Percentiles rank a stretch among this genome's conserved stretches.
Conservation (phyloP, 2,888 invertebrate species). For the Dioctria rufipes region DNA sequence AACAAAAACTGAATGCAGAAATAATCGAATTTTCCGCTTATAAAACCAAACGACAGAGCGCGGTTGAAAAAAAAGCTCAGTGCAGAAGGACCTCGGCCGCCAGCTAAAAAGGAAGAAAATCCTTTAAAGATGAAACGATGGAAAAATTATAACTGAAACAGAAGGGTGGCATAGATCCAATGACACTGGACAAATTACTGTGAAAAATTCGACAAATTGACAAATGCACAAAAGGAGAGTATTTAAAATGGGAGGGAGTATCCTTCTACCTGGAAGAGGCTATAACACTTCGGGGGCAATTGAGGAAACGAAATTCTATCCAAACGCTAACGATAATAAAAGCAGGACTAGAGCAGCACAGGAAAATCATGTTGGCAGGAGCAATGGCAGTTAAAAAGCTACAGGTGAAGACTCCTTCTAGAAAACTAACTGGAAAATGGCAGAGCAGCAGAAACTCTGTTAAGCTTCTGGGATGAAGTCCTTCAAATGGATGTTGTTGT, state of each 20-base stretch:
- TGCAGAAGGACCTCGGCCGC: too few relatives aligned
- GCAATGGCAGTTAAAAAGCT: too few relatives aligned
- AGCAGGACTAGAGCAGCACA: too few relatives aligned
- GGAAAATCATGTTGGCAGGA: too few relatives aligned
- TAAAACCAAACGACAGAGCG: conserved; percentile 16
- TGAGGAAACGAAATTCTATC: too few relatives aligned
- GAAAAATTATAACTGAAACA: conserved; percentile 14
- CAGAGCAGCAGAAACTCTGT: not conserved
- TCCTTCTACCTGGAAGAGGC: too few relatives aligned
- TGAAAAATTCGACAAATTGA: conserved; percentile 46
- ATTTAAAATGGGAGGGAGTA: too few relatives aligned
- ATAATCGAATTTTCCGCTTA: conserved; percentile 57
- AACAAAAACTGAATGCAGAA: conserved; percentile 3
- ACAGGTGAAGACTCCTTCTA: too few relatives aligned
- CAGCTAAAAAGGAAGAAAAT: conserved; percentile 36
- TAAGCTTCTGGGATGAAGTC: not conserved
- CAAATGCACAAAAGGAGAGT: conserved; percentile 12
- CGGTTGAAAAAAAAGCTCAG: conserved; percentile 7
- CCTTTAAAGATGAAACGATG: conserved; percentile 44
- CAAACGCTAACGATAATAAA: too few relatives aligned
- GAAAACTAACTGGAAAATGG: too few relatives aligned
- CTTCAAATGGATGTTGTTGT: not conserved
- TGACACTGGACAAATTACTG: conserved; percentile 49
- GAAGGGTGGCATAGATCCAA: conserved; percentile 43
- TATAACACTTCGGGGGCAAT: too few relatives aligned